phyloP scores from a whole-genome alignment of 2,888 invertebrate species.

The Eupithecia vulgata region DNA sequence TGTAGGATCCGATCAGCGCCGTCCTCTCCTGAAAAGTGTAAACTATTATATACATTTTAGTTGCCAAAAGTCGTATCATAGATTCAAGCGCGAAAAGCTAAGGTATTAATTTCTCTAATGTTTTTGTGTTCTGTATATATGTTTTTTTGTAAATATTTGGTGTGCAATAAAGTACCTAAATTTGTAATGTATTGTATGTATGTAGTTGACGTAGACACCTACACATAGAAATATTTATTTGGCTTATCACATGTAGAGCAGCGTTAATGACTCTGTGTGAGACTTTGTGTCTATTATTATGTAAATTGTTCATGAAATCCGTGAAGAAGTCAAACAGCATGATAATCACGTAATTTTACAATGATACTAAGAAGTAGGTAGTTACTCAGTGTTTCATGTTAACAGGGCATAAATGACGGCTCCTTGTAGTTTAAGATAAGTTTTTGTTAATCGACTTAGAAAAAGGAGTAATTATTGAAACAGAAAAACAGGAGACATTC shows the following conservation, averaged over 20 bases:
- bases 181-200: too few relatives aligned
- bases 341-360: slow-evolving; percentile 1
- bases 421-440: background rate
- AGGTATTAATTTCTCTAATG: too few relatives aligned
- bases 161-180: too few relatives aligned
- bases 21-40: too few relatives aligned
- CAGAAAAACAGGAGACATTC: too few relatives aligned
- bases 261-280: background rate
- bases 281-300: background rate
- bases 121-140: too few relatives aligned
- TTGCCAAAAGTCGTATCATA: too few relatives aligned
- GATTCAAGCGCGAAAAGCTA: background rate
- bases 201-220: background rate
- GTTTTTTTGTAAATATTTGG: too few relatives aligned
- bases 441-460: too few relatives aligned
- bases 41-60: too few relatives aligned
- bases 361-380: background rate
- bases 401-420: background rate
- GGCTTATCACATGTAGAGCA: background rate
- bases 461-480: too few relatives aligned
- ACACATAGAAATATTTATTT: background rate
- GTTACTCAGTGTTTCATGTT: background rate
- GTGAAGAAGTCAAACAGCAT: background rate
- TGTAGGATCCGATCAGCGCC: too few relatives aligned
- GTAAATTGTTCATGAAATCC: background rate